Evolutionary conservation across 2,797 vertebrate genomes (phyloP), one percentile per base, ranked within the genome.

Genomic region (Meda fulgida): DNA sequence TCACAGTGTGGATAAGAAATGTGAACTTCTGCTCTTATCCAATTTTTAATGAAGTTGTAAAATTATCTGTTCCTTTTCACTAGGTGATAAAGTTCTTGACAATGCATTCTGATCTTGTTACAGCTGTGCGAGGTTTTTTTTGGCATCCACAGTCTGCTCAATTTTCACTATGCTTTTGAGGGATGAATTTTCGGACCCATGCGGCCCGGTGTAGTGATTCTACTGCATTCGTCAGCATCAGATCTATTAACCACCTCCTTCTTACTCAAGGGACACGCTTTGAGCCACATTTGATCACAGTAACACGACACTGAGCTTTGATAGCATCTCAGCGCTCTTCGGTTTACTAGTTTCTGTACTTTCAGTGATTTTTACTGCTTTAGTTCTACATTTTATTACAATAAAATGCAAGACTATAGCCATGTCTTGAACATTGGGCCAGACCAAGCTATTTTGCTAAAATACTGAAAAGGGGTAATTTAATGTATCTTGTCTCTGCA

Each of bases 131-230:
- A 73, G 78, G 31, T 31, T 31, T 43, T 82, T 86, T 88, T 73
- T 67, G 67, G 40, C 55, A 70, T 21, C 51, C 19, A 21, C 14
- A 69, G n/a, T 72, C 11, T 84, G 58, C 53, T 70, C 29, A 79
- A n/a, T 77, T 71, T 80, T 71, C 78, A 31, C 38, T 55, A 72
- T 87, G 66, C 65, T 78, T 82, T 63, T 83, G 87, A 85, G 31
- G 26, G 26, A 80, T 85, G 63, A 80, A 85, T 80, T 67, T 63
- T 21, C 19, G 53, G 83, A 65, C 78, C 84, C 29, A 60, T 13
- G 43, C 67, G 78, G 26, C 53, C 34, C 38, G 29, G 38, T 51
- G 73, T 60, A 46, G 81, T 63, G 31, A 70, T 78, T 78, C 48
- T 18, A 75, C 38, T 51, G 46, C 70, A 73, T 84, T 78, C 46